phyloP scores from a whole-genome alignment of 2,113 vertebrate species.

The Paraplagusia blochii region DNA sequence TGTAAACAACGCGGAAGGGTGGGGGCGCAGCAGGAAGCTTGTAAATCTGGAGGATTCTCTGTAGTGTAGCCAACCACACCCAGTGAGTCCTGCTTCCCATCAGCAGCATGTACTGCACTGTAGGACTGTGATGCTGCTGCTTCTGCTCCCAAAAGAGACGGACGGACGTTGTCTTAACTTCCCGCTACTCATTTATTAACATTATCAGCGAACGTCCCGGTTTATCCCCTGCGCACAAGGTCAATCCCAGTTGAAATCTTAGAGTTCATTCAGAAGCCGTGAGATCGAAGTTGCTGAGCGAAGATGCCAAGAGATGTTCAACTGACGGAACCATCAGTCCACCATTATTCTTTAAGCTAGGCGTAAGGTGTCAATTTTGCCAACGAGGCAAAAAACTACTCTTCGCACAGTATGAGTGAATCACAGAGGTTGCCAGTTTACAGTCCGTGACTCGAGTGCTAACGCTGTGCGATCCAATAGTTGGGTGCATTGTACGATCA shows the following conservation, averaged over 20 bases:
- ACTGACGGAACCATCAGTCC: no score
- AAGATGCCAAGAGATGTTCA: no score
- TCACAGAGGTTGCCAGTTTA: no score
- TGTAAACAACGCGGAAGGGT: conserved; percentile 32
- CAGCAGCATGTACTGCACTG: neutral
- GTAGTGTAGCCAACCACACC: conserved; percentile 15
- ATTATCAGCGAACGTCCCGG: conserved; percentile 42
- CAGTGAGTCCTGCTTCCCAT: conserved; percentile 28
- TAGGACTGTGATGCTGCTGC: neutral
- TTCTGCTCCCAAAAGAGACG: neutral
- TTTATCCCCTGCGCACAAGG: conserved; percentile 35
- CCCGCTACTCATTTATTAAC: conserved; percentile 38
- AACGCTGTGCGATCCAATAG: no score
- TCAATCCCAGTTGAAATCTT: conserved; percentile 47
- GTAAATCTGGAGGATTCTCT: conserved; percentile 33
- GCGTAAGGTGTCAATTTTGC: no score
- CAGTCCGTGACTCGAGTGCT: no score
- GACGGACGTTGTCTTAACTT: conserved; percentile 5
- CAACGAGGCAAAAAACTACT: no score
- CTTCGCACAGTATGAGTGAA: no score
- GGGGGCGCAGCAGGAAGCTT: conserved; percentile 18
- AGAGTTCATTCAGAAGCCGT: conserved; percentile 22
- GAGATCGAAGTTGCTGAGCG: conserved; percentile 22
- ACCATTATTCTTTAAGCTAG: no score
- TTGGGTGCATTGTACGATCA: no score